phyloP scores from a whole-genome alignment of 2,113 vertebrate genomes.

The Prietella phreatophila region DNA sequence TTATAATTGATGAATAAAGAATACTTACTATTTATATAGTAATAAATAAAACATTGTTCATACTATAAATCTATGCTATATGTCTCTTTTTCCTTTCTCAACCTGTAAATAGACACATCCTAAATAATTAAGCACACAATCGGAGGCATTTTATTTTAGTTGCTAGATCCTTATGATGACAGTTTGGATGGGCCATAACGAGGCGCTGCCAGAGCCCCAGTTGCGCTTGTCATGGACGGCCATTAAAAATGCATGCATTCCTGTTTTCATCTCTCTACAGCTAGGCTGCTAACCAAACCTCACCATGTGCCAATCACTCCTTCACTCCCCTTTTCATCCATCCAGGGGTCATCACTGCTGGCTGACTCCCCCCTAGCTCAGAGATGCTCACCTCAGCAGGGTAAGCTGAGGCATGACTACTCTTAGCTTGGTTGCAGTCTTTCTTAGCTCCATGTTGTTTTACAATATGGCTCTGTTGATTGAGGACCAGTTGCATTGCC shows the following conservation, averaged over 20 bases:
- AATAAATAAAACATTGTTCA: background rate
- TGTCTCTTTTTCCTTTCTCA: constrained; percentile 27
- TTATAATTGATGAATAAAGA: constrained; percentile 21
- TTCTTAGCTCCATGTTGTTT: constrained; percentile 33
- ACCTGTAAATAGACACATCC: constrained; percentile 50
- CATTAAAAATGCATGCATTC: constrained; percentile 59
- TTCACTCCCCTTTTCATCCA: constrained; percentile 16
- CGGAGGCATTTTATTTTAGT: constrained; percentile 41
- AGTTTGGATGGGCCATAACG: constrained; percentile 54
- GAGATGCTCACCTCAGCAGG: constrained; percentile 36
- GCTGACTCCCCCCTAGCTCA: constrained; percentile 24
- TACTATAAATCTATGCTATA: constrained; percentile 17
- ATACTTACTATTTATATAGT: background rate
- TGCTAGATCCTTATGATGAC: constrained; percentile 45
- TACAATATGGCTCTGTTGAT: constrained; percentile 24
- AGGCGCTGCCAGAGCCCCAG: constrained; percentile 42
- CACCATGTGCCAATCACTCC: constrained; percentile 39
- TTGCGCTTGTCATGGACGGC: constrained; percentile 42
- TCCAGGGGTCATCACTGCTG: constrained; percentile 27
- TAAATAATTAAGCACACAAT: constrained; percentile 57
- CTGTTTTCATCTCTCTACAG: constrained; percentile 44
- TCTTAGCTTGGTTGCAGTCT: constrained; percentile 44
- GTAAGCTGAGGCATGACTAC: constrained; percentile 38
- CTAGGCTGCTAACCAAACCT: background rate
- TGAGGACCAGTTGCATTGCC: background rate